phyloP scores from a whole-genome alignment of 2,113 vertebrate species.

The Pterocles burchelli region DNA sequence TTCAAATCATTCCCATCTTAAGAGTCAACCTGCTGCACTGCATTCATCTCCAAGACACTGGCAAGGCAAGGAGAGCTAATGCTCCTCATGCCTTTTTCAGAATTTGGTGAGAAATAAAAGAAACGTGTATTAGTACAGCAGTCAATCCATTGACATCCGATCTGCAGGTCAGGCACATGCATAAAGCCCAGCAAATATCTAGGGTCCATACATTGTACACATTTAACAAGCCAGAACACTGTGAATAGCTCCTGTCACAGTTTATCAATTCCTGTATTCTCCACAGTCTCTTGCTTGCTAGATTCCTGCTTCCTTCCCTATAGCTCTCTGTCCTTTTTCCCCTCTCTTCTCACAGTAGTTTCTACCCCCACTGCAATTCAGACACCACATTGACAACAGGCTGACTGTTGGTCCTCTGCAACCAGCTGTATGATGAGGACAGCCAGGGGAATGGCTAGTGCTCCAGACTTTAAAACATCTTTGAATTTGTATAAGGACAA shows the following conservation, averaged over 20 bases:
- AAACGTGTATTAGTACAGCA: rapidly evolving
- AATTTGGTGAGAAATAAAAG: background rate
- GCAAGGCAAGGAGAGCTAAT: background rate
- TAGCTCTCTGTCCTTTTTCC: background rate
- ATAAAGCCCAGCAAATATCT: background rate
- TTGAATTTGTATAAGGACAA: background rate
- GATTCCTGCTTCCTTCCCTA: background rate
- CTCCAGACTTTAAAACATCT: background rate
- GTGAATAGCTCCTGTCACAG: background rate
- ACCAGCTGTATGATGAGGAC: background rate
- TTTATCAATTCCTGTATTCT: background rate
- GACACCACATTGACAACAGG: rapidly evolving
- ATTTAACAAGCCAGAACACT: background rate
- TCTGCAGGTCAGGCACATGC: background rate
- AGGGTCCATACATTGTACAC: background rate
- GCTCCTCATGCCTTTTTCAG: background rate
- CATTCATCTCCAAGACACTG: background rate
- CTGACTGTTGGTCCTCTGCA: background rate
- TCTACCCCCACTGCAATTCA: background rate
- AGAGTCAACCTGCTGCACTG: background rate
- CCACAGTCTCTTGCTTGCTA: background rate
- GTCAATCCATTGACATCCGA: background rate
- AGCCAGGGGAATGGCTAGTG: background rate
- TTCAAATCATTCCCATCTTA: background rate
- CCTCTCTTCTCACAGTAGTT: background rate